Evolutionary conservation across 92 coral and sea anemone species (phyloP), one percentile per base, ranked within the genome.

Genomic region (Heliopora coerulea): DNA sequence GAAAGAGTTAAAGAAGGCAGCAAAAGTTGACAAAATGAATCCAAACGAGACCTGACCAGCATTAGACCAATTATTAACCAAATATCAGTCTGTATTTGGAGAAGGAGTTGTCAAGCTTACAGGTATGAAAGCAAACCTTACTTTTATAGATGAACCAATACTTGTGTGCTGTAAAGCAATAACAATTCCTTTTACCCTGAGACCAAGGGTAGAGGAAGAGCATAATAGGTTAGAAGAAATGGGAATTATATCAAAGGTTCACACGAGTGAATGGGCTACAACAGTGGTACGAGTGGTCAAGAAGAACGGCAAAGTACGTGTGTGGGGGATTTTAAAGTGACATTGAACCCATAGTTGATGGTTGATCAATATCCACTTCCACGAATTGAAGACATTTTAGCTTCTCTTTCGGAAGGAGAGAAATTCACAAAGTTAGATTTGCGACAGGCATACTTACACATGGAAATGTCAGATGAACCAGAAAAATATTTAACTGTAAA

Each of bases 251-350:
- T 21, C 24, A 27, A 19, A 12, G 29, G 60, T 54, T 17, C 12
- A 54, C 26, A 19, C 24, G 9, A 54, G 60, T 54, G 63, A 58
- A 31, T 25, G 60, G 60, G 63, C 63, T 9, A 31, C 63, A 21
- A 31, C 63, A 27, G 20, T 58, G 31, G 63, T 67, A 15, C 54
- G 59, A 19, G 74, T 46, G 10, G 40, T 24, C 37, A 69, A 69
- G 76, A 49, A 24, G 25, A 31, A 69, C 39, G 62, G 62, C 18
- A 28, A 31, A 69, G 40, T 49, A 29, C 56, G 76, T 25, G 21
- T 49, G 23, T 69, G 76, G 61, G 76, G 14, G 76, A 69, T 46
- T 69, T 46, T 69, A 69, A 46, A 57, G 59, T 69, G 41, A 69
- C 76, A 21, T 14, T 69, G 24, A 49, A 69, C 49, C 76, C 76